A percentile compares a stretch with the other conserved stretches of the same genome.
Evolutionary conservation across 2,113 vertebrate species (phyloP).

Genomic region (Machaerirhynchus nigripectus): DNA sequence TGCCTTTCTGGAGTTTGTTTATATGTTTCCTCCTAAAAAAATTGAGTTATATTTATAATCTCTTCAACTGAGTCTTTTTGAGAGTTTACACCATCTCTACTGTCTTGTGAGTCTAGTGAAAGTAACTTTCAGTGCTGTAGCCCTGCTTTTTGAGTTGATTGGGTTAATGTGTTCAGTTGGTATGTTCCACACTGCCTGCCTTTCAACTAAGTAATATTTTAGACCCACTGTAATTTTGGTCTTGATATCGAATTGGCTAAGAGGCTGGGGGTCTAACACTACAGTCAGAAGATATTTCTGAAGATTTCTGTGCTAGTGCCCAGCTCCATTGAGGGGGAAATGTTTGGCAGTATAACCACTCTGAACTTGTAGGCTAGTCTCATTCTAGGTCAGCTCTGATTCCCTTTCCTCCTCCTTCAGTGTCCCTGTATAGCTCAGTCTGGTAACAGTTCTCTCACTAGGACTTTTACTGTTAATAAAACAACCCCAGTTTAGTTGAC

Average conservation of each 20-base stretch:
- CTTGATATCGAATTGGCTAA: not conserved
- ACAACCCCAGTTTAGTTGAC: not conserved
- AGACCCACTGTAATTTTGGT: not conserved
- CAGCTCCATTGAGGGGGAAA: accelerated
- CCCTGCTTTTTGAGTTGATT: not conserved
- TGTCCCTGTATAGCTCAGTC: not conserved
- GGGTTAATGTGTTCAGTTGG: not conserved
- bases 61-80: not conserved
- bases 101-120: not conserved
- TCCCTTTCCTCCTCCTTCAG: not conserved
- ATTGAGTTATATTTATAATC: not conserved
- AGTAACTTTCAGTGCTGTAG: not conserved
- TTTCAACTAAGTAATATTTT: not conserved
- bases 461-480: not conserved
- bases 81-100: not conserved
- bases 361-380: not conserved
- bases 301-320: not conserved
- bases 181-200: not conserved
- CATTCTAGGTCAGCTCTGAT: not conserved
- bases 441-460: not conserved
- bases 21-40: not conserved
- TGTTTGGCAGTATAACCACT: not conserved
- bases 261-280: not conserved
- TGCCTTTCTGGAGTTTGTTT: not conserved
- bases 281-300: not conserved